Percentiles rank a stretch among this genome's conserved stretches.
Conservation (phyloP, 2,888 invertebrate species). For the Epirrita christyi region DNA sequence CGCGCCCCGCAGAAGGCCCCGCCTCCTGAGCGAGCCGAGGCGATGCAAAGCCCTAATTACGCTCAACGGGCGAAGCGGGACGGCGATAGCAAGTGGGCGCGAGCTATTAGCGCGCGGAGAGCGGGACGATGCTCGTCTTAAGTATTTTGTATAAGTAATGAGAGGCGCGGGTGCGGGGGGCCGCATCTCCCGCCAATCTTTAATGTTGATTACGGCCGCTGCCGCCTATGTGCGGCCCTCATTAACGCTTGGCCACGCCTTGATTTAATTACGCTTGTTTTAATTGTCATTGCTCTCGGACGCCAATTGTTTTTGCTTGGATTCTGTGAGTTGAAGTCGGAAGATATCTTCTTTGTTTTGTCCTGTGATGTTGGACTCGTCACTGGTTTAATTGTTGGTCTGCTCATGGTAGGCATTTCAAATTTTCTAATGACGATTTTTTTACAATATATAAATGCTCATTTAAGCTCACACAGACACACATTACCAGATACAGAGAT, state of each 20-base stretch:
- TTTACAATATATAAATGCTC: too few relatives aligned
- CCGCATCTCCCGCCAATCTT: conserved; percentile 85
- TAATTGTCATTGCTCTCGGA: conserved; percentile 67
- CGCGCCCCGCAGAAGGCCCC: conserved; percentile 47
- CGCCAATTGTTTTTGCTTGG: conserved; percentile 61
- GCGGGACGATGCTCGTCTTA: conserved; percentile 85
- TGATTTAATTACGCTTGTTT: conserved; percentile 77
- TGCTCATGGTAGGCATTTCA: background rate
- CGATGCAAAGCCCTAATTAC: conserved; percentile 83
- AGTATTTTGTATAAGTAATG: conserved; percentile 86
- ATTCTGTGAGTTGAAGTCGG: conserved; percentile 53
- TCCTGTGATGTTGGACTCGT: conserved; percentile 53
- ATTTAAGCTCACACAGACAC: too few relatives aligned
- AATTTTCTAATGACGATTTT: background rate
- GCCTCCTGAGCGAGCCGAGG: conserved; percentile 68
- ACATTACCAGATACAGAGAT: too few relatives aligned
- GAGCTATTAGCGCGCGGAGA: conserved; percentile 88
- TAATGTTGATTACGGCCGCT: conserved; percentile 83
- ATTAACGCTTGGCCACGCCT: conserved; percentile 82
- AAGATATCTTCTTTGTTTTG: conserved; percentile 48
- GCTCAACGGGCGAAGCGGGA: conserved; percentile 79
- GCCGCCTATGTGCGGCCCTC: conserved; percentile 81
- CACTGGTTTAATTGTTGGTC: conserved; percentile 53
- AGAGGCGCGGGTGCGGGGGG: conserved; percentile 81
- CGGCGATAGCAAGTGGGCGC: conserved; percentile 83